Evolutionary conservation across 1,140 invertebrate genomes (phyloP), one percentile per base, ranked within the genome.

Genomic region (Zaprionus taronus): DNA sequence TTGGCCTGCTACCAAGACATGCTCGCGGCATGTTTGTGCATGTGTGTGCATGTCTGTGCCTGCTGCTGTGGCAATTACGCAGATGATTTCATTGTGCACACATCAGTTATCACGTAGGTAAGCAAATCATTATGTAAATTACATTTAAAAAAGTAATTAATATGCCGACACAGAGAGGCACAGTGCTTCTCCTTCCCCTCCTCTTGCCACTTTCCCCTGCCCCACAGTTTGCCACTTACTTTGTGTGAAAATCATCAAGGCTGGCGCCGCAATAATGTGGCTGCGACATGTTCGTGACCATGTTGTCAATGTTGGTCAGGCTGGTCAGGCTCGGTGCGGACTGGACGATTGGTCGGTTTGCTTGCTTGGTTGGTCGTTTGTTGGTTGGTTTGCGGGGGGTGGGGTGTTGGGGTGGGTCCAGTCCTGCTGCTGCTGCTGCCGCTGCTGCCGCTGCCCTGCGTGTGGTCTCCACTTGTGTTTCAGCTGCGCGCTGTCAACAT

Each of bases 221-320:
- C 12, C 41, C 0, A 9, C 31, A 34, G 34, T 44, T 24, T 38
- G 31, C 41, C 49, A 83, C 84, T 92, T 78, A 92, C 91, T 91
- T 79, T 65, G 91, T 92, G 77, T 92, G 91, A 73, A 92, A 92
- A 81, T 92, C 80, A 77, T 92, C 90, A 56, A 92, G 61, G 58
- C 77, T 80, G 20, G 84, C 74, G 80, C 91, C 91, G 65, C 91
- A 92, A 65, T 92, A 92, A 89, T 91, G 83, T 77, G 91, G 87
- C 76, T 86, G 72, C 66, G 91, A 86, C 81, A 90, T 85, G 77
- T 92, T 92, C 83, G 91, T 86, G 77, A 85, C 91, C 91, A 92
- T 92, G 74, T 56, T 91, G 85, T 78, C 77, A 85, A 90, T 90
- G 44, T 56, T 75, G 79, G 24, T 61, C 22, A 26, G 62, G 62